Evolutionary conservation across 2,113 vertebrate genomes (phyloP), one percentile per base, ranked within the genome.

Genomic region (Lota lota): DNA sequence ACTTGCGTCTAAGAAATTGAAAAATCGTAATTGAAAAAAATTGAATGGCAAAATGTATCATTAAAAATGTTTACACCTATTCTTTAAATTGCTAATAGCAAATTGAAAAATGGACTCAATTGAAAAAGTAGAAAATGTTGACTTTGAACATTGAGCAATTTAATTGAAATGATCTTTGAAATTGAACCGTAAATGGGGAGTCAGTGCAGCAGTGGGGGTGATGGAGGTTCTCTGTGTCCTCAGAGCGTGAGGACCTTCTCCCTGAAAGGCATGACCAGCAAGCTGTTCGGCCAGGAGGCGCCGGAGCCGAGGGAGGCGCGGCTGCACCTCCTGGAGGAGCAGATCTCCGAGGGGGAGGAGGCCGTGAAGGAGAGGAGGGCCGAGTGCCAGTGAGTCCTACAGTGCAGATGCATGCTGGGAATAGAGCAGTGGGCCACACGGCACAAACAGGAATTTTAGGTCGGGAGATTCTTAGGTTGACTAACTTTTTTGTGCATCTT

Each of bases 211-310:
- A 60, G 58, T 12, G 1, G 17, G 3, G 7, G 17, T 54, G 56
- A 58, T 19, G 3, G 18, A 57, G 0, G 21, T 4, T 22, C 20
- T 22, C 63, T 18, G 6, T 18, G 28, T 64, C 21, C 60, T 70
- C 79, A 98, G 96, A 96, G 95, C 1, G 90, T 98, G 65, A 92
- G 94, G 77, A 96, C 95, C 0, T 99, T 99, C 85, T 98, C 97
- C 51, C 85, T 99, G 64, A 98, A 98, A 78, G 96, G 97, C 15
- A 95, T 98, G 95, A 98, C 96, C 78, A 97, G 92, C 86, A 99
- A 98, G 83, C 93, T 99, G 18, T 99, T 99, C 7, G 96, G 97
- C 40, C 96, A 97, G 78, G 96, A 99, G 87, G 95, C 94, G 2
- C 93, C 95, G 0, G 97, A 97, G 88, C 95, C 97, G 83, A 94